These are phyloP conservation scores for Leptinotarsa juncta DNA, from an alignment of 2,888 invertebrate species.

Conservation along the genomic window DNA sequence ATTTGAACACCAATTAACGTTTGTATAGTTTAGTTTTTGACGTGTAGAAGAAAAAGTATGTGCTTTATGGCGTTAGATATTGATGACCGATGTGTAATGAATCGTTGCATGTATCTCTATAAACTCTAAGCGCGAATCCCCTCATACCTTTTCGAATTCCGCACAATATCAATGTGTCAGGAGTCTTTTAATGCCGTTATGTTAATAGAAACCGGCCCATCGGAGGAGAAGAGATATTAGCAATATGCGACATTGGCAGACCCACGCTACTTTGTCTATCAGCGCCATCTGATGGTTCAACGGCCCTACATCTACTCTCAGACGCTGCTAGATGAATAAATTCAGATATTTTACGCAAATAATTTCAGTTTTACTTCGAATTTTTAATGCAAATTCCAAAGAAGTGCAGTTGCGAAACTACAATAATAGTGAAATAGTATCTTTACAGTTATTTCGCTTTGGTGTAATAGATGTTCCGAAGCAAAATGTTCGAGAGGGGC, in stretches of 20 bases:
- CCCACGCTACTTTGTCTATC: constrained; percentile 59
- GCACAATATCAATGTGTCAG: constrained; percentile 53
- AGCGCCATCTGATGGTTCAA: constrained; percentile 61
- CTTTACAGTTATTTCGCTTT: constrained; percentile 16
- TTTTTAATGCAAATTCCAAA: constrained; percentile 10
- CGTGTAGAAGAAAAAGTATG: too few relatives aligned
- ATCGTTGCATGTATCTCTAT: constrained; percentile 19
- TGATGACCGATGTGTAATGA: not conserved
- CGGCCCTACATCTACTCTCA: constrained; percentile 42
- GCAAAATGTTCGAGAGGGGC: not conserved
- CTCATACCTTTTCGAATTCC: constrained; percentile 51
- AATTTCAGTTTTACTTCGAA: constrained; percentile 3
- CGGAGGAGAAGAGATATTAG: constrained; percentile 51
- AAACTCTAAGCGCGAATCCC: constrained; percentile 40
- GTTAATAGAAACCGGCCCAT: constrained; percentile 49
- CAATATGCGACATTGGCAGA: constrained; percentile 58
- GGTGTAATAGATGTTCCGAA: constrained; percentile 7
- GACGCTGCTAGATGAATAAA: constrained; percentile 20
- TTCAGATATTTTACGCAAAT: constrained; percentile 29
- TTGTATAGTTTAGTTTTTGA: too few relatives aligned
- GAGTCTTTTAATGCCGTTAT: constrained; percentile 52
- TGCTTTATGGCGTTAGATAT: too few relatives aligned
- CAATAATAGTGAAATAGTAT: not conserved
- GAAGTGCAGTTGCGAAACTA: constrained; percentile 9
- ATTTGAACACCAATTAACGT: too few relatives aligned